Conservation (phyloP, 1,140 invertebrate genomes). For the Sycophaga agraensis region DNA sequence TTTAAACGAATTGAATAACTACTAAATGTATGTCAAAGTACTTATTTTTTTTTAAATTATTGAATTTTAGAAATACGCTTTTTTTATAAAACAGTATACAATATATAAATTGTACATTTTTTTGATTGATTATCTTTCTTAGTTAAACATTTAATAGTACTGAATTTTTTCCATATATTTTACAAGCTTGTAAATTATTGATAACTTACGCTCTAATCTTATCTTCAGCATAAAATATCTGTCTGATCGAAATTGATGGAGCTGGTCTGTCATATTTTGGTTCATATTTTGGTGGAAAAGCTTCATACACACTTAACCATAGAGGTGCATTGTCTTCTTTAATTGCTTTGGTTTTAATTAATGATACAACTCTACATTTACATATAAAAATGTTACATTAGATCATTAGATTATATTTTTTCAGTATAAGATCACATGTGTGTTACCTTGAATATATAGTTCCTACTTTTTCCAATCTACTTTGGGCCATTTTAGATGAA, state of each 20-base stretch:
- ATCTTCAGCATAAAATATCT: conserved; percentile 88
- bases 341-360: conserved; percentile 74
- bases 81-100: not conserved
- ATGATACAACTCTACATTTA: conserved; percentile 65
- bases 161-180: conserved; percentile 6
- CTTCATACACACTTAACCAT: conserved; percentile 89
- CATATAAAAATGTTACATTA: not conserved
- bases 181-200: not conserved
- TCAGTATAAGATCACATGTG: not conserved
- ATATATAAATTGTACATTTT: too few relatives aligned
- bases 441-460: conserved; percentile 69
- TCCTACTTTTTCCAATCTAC: conserved; percentile 71
- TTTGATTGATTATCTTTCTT: not conserved
- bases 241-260: conserved; percentile 61
- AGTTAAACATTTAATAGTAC: not conserved
- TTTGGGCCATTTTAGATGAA: conserved; percentile 67
- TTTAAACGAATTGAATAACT: too few relatives aligned
- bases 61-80: not conserved
- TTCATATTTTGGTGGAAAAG: conserved; percentile 80
- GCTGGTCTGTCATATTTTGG: conserved; percentile 70
- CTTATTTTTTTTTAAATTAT: not conserved
- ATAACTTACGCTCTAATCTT: conserved; percentile 75
- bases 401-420: too few relatives aligned
- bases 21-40: too few relatives aligned
- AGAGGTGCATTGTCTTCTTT: conserved; percentile 76